These are phyloP conservation scores for Willisornis vidua DNA, from an alignment of 2,113 vertebrate species.

Conservation along the genomic window DNA sequence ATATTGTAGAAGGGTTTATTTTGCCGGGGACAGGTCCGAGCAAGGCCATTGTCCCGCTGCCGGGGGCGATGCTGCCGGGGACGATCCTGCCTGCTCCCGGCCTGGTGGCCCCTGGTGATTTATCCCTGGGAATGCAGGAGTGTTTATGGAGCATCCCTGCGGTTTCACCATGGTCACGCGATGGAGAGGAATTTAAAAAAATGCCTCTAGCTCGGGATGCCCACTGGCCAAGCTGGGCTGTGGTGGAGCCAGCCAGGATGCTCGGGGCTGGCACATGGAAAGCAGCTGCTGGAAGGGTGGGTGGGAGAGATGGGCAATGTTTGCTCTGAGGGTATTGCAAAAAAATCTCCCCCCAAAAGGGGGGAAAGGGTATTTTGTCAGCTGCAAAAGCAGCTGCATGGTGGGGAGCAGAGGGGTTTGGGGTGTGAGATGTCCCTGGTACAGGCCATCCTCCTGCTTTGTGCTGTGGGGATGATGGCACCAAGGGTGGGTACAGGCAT, in stretches of 20 bases:
- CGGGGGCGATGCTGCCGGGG: not conserved
- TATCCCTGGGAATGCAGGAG: not conserved
- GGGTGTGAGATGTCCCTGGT: not conserved
- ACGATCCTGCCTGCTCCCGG: not conserved
- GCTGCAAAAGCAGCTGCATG: not conserved
- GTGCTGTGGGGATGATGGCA: accelerated
- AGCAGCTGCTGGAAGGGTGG: accelerated
- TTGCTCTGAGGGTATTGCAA: not conserved
- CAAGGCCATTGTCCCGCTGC: not conserved
- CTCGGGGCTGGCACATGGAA: accelerated
- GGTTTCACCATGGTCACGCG: not conserved
- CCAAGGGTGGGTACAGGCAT: not conserved
- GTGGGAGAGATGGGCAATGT: not conserved
- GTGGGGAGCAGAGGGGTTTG: not conserved
- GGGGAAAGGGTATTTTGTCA: not conserved
- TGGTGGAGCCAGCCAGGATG: accelerated
- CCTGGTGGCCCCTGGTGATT: accelerated
- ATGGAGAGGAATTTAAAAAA: not conserved
- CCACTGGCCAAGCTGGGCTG: not conserved
- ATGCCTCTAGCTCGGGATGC: not conserved
- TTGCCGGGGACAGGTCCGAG: not conserved
- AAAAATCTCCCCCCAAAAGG: accelerated
- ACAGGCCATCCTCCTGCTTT: not conserved
- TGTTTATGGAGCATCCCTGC: not conserved
- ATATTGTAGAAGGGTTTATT: slow-evolving; percentile 34